phyloP scores from a whole-genome alignment of 1,140 invertebrate species.

The Formica exsecta region DNA sequence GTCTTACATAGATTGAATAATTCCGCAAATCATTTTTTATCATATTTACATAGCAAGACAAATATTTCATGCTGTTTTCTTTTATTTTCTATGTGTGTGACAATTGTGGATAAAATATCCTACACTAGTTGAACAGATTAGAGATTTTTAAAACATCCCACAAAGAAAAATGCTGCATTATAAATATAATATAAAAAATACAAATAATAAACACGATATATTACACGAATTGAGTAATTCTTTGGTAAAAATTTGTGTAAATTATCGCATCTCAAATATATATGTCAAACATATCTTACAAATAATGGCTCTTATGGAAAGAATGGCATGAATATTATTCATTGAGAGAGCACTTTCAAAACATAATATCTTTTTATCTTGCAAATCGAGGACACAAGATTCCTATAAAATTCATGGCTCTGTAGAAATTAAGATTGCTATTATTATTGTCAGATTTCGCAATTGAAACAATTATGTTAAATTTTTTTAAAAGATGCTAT shows the following conservation, averaged over 20 bases:
- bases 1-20: conserved; percentile 56
- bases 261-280: conserved; percentile 46
- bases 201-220: conserved; percentile 23
- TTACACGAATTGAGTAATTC: conserved; percentile 54
- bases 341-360: not conserved
- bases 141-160: conserved; percentile 9
- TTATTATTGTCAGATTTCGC: conserved; percentile 52
- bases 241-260: conserved; percentile 63
- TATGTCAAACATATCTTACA: conserved; percentile 33
- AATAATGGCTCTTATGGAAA: conserved; percentile 2
- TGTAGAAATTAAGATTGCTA: not conserved
- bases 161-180: conserved; percentile 26
- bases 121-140: not conserved
- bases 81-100: conserved; percentile 28
- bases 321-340: not conserved
- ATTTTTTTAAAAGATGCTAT: not conserved
- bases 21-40: conserved; percentile 58
- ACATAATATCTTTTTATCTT: conserved; percentile 2
- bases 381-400: not conserved
- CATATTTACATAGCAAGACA: conserved; percentile 38
- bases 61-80: conserved; percentile 2
- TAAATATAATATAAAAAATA: conserved; percentile 38
- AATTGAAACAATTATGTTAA: conserved; percentile 36
- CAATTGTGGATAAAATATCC: conserved; percentile 41
- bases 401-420: not conserved